Conservation (phyloP, 2,888 invertebrate species). For the Protula sp. region DNA sequence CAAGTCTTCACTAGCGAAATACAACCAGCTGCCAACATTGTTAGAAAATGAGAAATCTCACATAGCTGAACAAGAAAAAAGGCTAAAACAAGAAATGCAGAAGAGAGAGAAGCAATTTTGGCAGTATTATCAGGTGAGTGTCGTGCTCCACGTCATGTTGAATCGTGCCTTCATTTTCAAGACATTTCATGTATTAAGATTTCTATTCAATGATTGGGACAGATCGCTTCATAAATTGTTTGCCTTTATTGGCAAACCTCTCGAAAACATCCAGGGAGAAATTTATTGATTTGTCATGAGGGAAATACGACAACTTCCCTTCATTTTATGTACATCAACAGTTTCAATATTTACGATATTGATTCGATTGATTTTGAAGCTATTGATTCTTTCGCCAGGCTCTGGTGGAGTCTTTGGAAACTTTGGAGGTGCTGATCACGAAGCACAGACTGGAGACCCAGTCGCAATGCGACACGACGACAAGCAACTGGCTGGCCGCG, state of each 20-base stretch:
- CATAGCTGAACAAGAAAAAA: slow-evolving; percentile 28
- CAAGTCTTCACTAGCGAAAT: slow-evolving; percentile 33
- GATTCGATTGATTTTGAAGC: too few species aligned
- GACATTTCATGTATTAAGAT: too few species aligned
- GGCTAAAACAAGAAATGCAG: slow-evolving; percentile 28
- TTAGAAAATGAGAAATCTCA: slow-evolving; percentile 33
- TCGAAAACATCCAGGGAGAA: too few species aligned
- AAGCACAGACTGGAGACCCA: slow-evolving; percentile 35
- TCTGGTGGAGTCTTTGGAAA: slow-evolving; percentile 32
- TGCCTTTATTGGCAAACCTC: too few species aligned
- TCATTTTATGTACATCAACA: too few species aligned
- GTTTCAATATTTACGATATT: too few species aligned
- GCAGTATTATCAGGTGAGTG: slow-evolving; percentile 38
- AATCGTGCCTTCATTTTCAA: too few species aligned
- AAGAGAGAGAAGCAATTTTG: slow-evolving; percentile 39
- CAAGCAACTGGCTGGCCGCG: slow-evolving; percentile 36
- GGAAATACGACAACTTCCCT: too few species aligned
- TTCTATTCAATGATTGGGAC: too few species aligned
- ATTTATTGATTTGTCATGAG: too few species aligned
- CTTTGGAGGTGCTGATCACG: slow-evolving; percentile 35
- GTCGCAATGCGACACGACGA: slow-evolving; percentile 33
- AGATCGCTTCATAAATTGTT: too few species aligned
- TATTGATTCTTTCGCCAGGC: slow-evolving; percentile 24
- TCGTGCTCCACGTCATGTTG: too few species aligned
- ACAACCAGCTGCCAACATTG: slow-evolving; percentile 38